Conservation (phyloP, 2,797 vertebrate genomes). For the Dallia pectoralis region DNA sequence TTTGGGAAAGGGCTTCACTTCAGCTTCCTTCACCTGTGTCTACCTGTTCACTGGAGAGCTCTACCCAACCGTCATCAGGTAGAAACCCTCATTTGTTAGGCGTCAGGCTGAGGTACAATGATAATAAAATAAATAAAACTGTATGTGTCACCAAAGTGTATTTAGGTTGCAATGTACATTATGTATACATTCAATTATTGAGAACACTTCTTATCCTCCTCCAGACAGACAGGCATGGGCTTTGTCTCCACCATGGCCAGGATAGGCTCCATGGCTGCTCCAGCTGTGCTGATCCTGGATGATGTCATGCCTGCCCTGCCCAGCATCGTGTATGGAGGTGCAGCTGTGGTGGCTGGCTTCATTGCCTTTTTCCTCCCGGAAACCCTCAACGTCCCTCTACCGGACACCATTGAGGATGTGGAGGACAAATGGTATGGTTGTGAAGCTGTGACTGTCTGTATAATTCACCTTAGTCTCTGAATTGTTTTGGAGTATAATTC, state of each 20-base stretch:
- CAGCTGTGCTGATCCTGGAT: conserved; percentile 81
- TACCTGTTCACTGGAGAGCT: conserved; percentile 84
- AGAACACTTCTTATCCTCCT: background rate
- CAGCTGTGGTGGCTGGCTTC: conserved; percentile 72
- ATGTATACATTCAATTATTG: no score
- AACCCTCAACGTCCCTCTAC: conserved; percentile 80
- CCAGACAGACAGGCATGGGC: conserved; percentile 89
- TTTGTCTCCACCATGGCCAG: conserved; percentile 86
- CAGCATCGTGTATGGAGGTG: conserved; percentile 78
- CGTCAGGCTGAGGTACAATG: background rate
- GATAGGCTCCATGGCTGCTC: conserved; percentile 86
- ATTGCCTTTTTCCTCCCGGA: conserved; percentile 81
- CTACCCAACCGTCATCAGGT: conserved; percentile 87
- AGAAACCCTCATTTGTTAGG: background rate
- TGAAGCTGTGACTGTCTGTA: conserved; percentile 14
- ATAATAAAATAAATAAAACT: background rate
- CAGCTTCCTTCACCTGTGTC: conserved; percentile 80
- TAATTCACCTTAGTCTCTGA: background rate
- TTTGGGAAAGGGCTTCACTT: conserved; percentile 81
- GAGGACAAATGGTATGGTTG: conserved; percentile 69
- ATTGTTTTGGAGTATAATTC: background rate
- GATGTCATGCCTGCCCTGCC: conserved; percentile 82
- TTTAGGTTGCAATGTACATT: no score
- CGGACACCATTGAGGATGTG: conserved; percentile 86
- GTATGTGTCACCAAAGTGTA: no score